Percentiles rank a stretch among this genome's conserved stretches.
These are phyloP conservation scores for Psilopsiagon aymara DNA, from an alignment of 2,113 vertebrate species.

Conservation along the genomic window DNA sequence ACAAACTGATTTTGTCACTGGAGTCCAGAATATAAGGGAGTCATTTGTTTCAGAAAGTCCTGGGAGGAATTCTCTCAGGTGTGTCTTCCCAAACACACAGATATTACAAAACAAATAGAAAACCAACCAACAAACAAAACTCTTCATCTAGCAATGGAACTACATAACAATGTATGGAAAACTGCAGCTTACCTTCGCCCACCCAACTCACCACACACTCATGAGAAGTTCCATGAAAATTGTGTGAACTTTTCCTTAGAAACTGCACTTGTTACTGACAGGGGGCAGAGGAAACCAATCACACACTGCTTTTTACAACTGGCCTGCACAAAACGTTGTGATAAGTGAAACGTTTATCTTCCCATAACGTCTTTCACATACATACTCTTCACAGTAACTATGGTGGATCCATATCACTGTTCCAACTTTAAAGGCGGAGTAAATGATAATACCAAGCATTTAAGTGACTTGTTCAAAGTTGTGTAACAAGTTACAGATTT, in stretches of 20 bases:
- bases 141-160: neutral
- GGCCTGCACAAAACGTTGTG: neutral
- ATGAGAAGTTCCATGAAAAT: neutral
- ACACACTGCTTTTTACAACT: neutral
- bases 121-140: neutral
- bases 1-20: neutral
- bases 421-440: neutral
- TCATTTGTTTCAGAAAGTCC: neutral
- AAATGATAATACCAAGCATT: neutral
- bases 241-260: neutral
- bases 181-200: neutral
- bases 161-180: neutral
- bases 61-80: neutral
- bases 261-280: neutral
- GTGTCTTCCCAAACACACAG: neutral
- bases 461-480: neutral
- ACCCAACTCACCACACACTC: neutral
- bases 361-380: neutral
- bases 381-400: neutral
- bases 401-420: neutral
- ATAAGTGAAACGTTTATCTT: neutral
- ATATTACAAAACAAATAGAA: neutral
- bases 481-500: neutral
- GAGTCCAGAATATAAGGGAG: neutral
- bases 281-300: rapidly evolving